Evolutionary conservation across 2,888 invertebrate species (phyloP).

Genomic region (Hecatera dysodea): DNA sequence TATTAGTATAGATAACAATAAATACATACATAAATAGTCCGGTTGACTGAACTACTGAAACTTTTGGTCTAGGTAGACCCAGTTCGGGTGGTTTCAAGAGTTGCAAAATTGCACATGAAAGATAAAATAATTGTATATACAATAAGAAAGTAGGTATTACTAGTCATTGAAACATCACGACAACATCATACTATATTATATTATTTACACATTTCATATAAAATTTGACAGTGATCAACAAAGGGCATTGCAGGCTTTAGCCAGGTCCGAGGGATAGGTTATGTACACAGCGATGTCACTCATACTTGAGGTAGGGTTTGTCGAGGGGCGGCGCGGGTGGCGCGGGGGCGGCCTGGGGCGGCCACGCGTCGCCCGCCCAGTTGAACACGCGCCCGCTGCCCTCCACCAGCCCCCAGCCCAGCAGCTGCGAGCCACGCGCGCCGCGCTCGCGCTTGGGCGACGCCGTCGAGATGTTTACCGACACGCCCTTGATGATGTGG

Average conservation of each 20-base stretch:
- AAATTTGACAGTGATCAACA: constrained; percentile 87
- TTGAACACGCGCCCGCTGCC: constrained; percentile 73
- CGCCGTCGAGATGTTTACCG: constrained; percentile 96
- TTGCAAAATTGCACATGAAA: constrained; percentile 1
- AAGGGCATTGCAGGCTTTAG: constrained; percentile 65
- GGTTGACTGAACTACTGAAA: too few relatives aligned
- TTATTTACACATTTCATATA: constrained; percentile 88
- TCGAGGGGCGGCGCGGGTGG: constrained; percentile 73
- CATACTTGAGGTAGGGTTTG: constrained; percentile 89
- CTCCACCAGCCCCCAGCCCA: constrained; percentile 83
- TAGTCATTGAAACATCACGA: constrained; percentile 61
- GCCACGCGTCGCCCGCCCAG: constrained; percentile 76
- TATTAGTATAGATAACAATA: too few relatives aligned
- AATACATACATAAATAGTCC: constrained; percentile 2
- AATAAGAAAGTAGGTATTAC: not conserved
- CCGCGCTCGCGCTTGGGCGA: constrained; percentile 94
- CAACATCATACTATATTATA: constrained; percentile 76
- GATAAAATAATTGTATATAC: not conserved
- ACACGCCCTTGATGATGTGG: constrained; percentile 96
- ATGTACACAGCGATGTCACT: constrained; percentile 75
- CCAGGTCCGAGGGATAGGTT: constrained; percentile 47
- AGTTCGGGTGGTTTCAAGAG: not conserved
- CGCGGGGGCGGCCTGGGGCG: constrained; percentile 67
- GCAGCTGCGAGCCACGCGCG: constrained; percentile 62
- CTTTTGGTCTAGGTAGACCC: not conserved